Percentiles rank a stretch among this genome's conserved stretches.
phyloP scores from a whole-genome alignment of 2,113 vertebrate species.

The Butorides virescens region DNA sequence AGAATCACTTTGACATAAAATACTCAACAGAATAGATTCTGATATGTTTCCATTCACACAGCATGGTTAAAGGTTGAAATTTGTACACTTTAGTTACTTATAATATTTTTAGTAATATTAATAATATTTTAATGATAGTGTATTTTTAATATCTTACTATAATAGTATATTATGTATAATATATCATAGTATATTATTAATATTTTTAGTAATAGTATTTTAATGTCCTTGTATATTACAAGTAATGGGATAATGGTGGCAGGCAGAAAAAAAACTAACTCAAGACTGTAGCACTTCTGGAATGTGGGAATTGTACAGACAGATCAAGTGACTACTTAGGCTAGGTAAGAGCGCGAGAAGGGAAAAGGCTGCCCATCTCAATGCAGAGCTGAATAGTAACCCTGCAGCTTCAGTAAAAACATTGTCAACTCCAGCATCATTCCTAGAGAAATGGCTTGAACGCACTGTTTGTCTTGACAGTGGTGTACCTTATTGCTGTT shows the following conservation, averaged over 20 bases:
- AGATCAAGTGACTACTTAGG: background rate
- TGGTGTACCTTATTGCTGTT: background rate
- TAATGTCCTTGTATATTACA: background rate
- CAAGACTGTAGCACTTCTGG: background rate
- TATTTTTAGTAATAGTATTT: background rate
- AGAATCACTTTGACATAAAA: background rate
- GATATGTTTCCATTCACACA: background rate
- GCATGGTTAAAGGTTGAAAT: background rate
- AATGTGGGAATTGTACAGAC: background rate
- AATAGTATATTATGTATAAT: too few species aligned
- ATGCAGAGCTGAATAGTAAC: background rate
- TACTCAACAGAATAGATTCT: background rate
- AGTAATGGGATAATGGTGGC: background rate
- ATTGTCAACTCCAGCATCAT: background rate
- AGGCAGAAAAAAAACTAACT: background rate
- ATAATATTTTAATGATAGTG: too few species aligned
- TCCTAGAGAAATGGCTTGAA: background rate
- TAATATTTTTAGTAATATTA: background rate
- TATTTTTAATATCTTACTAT: too few species aligned
- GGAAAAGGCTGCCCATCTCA: background rate
- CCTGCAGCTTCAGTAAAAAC: background rate
- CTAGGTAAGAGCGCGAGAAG: fast-evolving
- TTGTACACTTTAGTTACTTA: background rate
- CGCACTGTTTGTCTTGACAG: background rate
- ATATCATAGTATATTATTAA: too few species aligned